A percentile compares a stretch with the other conserved stretches of the same genome.
phyloP scores from a whole-genome alignment of 2,888 invertebrate genomes.

The Willowsia nigromaculata region DNA sequence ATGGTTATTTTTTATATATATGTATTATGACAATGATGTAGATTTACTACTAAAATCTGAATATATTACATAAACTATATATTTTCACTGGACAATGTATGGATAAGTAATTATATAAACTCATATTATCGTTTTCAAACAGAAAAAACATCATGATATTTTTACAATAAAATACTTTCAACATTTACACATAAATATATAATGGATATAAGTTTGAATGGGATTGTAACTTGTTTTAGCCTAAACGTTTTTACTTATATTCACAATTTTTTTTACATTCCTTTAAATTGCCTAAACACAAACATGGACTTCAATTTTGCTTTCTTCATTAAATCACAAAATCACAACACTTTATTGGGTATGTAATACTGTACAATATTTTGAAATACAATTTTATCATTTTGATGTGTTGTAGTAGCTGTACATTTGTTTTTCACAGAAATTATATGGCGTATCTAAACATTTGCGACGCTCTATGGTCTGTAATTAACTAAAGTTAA shows the following conservation, averaged over 20 bases:
- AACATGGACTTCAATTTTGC: not conserved
- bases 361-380: conserved; percentile 33
- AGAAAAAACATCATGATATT: not conserved
- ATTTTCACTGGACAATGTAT: not conserved
- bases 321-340: conserved; percentile 31
- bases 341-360: conserved; percentile 43
- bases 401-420: too few relatives aligned
- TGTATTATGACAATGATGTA: not conserved
- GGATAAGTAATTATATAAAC: not conserved
- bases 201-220: not conserved
- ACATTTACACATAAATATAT: not conserved
- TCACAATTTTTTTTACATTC: not conserved
- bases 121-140: not conserved
- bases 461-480: too few relatives aligned
- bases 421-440: too few relatives aligned
- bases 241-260: not conserved
- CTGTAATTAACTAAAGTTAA: too few relatives aligned
- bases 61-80: not conserved
- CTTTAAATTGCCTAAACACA: not conserved
- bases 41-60: not conserved
- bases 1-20: not conserved
- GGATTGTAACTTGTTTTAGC: not conserved
- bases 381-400: not conserved
- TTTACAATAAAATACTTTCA: not conserved
- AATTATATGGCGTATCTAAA: too few relatives aligned